Evolutionary conservation across 2,888 invertebrate genomes (phyloP).

Genomic region (Tetramorium bicarinatum): DNA sequence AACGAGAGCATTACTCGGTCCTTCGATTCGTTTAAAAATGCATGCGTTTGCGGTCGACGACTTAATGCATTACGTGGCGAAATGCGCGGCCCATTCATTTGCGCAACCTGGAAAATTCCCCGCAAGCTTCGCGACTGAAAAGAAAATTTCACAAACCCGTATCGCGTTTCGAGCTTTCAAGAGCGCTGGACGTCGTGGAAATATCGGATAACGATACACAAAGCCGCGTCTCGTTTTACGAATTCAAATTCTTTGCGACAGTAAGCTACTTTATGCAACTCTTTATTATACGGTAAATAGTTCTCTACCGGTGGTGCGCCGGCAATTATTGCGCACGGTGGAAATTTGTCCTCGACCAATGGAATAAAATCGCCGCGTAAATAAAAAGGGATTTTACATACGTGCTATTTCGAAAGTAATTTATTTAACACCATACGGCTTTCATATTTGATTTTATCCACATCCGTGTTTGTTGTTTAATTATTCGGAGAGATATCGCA

Average conservation of each 20-base stretch:
- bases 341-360: conserved; percentile 18
- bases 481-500: conserved; percentile 30
- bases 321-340: neutral
- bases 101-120: conserved; percentile 53
- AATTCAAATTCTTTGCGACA: conserved; percentile 30
- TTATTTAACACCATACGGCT: conserved; percentile 24
- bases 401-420: conserved; percentile 25
- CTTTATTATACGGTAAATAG: conserved; percentile 41
- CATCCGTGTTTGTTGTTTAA: conserved; percentile 2
- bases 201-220: conserved; percentile 37
- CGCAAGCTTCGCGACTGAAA: neutral
- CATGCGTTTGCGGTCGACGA: conserved; percentile 69
- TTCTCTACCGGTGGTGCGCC: neutral
- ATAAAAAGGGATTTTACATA: conserved; percentile 24
- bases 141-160: conserved; percentile 3
- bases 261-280: conserved; percentile 35
- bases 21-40: conserved; percentile 66
- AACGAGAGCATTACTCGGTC: conserved; percentile 65
- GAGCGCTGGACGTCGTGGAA: conserved; percentile 14
- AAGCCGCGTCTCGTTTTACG: conserved; percentile 30
- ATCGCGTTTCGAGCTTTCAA: conserved; percentile 27
- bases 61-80: conserved; percentile 72
- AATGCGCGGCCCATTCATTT: conserved; percentile 67
- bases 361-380: conserved; percentile 29
- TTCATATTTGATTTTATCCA: neutral